Base-by-base conservation (phyloP, 1,140 invertebrate genomes). In the Asobara japonica region DNA sequence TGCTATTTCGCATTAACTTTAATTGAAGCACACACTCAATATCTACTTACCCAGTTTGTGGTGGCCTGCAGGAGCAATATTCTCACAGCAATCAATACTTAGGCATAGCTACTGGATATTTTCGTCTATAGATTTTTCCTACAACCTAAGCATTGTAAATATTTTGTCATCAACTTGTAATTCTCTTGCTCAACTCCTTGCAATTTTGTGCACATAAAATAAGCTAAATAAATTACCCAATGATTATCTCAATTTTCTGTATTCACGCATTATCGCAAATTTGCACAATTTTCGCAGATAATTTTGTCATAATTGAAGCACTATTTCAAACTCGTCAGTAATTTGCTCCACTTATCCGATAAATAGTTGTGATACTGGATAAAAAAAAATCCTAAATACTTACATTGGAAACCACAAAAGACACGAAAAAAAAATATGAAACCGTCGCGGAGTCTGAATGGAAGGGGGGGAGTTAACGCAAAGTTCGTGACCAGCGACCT, bases 401-500 rank as follows among this genome's bases (percentile, higher is more conserved):
- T 18, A 20, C 51, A 25, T n/a, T 3, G 11, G 25, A 56, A 22
- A 56, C 20, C 51, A 20, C 20, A 25, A 45, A 41, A 38, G 30
- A 61, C 10, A 56, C 30, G 27, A 65, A 41, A 70, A 67, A 48
- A 5, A 27, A 10, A 6, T n/a, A 61, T 33, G 70, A 65, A 67
- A 69, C 74, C 71, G 74, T 67, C 51, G 18, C 69, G 22, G 69
- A 41, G 64, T 48, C 41, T 48, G 65, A 65, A 25, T 45, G 27
- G 69, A 65, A 38, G 11, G 48, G 29, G 62, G 30, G 67, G 60
- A 36, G n/a, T 38, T 45, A 36, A 69, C 29, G 31, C 10, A 71
- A 69, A 48, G 71, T 75, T 80, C 78, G 79, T 80, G 79, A 80
- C 79, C 79, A 74, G 69, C 69, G 76, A 75, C 70, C 69, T 62